phyloP scores from a whole-genome alignment of 2,888 invertebrate genomes.

The Elysia crispata region DNA sequence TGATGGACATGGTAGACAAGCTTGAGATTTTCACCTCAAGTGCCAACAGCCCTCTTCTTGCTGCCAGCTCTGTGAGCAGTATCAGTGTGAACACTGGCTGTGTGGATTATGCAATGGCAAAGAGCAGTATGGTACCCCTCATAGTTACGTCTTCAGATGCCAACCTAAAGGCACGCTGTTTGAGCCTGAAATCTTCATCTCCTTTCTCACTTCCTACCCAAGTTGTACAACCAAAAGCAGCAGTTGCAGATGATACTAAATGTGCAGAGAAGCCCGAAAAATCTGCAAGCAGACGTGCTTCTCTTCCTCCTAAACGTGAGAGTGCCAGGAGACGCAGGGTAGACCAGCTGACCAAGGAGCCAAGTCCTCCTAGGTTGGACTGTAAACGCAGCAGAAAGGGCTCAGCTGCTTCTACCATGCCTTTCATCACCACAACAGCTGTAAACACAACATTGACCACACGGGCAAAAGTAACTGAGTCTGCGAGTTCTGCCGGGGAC shows the following conservation, averaged over 20 bases:
- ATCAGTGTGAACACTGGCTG: background rate
- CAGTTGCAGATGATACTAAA: background rate
- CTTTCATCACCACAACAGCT: no score
- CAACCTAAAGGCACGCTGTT: background rate
- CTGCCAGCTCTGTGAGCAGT: background rate
- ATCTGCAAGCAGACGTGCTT: background rate
- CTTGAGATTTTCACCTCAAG: slow-evolving; percentile 41
- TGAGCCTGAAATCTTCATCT: background rate
- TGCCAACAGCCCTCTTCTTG: background rate
- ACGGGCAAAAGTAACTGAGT: background rate
- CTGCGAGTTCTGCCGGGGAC: background rate
- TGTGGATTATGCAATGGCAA: background rate
- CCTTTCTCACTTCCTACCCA: background rate
- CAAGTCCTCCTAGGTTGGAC: background rate
- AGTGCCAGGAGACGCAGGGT: background rate
- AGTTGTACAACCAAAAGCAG: background rate
- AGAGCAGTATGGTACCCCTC: no score
- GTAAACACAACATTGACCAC: background rate
- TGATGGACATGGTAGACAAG: slow-evolving; percentile 49
- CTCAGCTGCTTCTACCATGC: no score
- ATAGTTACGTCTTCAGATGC: no score
- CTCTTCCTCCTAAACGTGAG: background rate
- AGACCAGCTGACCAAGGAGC: background rate
- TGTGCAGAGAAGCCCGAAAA: background rate
- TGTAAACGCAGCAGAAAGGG: background rate